Evolutionary conservation across 2,797 vertebrate species (phyloP).

Genomic region (Ceryle rudis): DNA sequence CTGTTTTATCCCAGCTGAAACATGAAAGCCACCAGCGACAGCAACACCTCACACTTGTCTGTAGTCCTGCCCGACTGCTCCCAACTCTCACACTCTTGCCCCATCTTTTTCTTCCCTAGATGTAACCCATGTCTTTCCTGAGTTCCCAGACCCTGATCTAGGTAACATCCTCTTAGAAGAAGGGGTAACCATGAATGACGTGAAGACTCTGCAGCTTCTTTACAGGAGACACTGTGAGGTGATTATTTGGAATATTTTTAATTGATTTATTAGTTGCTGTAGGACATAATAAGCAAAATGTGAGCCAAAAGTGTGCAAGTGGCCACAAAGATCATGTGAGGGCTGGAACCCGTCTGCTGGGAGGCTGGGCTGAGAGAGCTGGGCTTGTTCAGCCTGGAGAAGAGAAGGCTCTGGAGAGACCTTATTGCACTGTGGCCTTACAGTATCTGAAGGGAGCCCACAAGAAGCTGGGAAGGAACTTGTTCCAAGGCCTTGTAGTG

Average conservation of each 20-base stretch:
- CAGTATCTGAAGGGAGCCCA: no score
- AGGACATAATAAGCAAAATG: neutral
- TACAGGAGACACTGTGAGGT: conserved; percentile 98
- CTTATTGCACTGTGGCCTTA: no score
- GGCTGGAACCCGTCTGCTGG: no score
- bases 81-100: neutral
- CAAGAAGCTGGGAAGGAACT: no score
- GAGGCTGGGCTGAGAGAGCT: no score
- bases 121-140: conserved; percentile 89
- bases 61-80: neutral
- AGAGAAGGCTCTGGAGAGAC: no score
- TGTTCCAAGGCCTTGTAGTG: no score
- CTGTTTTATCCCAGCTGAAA: neutral
- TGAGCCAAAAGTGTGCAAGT: no score
- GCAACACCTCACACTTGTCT: neutral
- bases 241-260: neutral
- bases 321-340: no score
- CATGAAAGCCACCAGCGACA: neutral
- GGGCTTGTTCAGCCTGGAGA: no score
- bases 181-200: conserved; percentile 85
- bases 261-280: neutral
- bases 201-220: conserved; percentile 91
- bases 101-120: conserved; percentile 67
- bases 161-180: conserved; percentile 86
- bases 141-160: conserved; percentile 90